Percentiles rank a stretch among this genome's conserved stretches.
These are phyloP conservation scores for Acanthosepion esculentum DNA, from an alignment of 2,888 invertebrate genomes.

Conservation along the genomic window DNA sequence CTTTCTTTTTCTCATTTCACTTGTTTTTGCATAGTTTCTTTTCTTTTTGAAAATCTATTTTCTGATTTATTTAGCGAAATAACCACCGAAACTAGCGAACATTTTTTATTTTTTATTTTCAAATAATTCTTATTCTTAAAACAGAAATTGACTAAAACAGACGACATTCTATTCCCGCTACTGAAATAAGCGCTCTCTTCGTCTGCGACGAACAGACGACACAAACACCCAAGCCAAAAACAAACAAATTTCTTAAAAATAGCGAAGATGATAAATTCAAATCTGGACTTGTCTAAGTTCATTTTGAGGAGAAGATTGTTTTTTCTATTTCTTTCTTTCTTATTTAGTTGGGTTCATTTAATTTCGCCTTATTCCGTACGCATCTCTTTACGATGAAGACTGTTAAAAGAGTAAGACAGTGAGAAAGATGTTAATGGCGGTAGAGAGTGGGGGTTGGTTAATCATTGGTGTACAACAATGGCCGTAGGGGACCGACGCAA, in stretches of 20 bases:
- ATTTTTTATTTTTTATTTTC: not conserved
- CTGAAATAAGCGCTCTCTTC: not conserved
- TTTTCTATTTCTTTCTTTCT: not conserved
- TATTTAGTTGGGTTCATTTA: not conserved
- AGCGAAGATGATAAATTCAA: not conserved
- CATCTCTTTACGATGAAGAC: not conserved
- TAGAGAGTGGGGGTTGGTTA: not conserved
- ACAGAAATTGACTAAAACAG: conserved; percentile 18
- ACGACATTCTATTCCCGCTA: not conserved
- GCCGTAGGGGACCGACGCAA: not conserved
- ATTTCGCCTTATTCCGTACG: not conserved
- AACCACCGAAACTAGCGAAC: not conserved
- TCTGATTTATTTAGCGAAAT: not conserved
- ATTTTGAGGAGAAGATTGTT: not conserved
- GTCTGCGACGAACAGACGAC: not conserved
- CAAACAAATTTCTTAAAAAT: not conserved
- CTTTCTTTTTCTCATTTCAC: not conserved
- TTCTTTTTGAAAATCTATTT: not conserved
- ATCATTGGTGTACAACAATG: not conserved
- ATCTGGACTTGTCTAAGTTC: not conserved
- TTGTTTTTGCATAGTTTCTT: not conserved
- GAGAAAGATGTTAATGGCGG: not conserved
- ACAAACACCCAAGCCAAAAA: not conserved
- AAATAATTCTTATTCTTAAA: not conserved
- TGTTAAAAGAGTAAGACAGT: not conserved